These are phyloP conservation scores for Symphodus melops DNA, from an alignment of 2,113 vertebrate species.

Conservation along the genomic window DNA sequence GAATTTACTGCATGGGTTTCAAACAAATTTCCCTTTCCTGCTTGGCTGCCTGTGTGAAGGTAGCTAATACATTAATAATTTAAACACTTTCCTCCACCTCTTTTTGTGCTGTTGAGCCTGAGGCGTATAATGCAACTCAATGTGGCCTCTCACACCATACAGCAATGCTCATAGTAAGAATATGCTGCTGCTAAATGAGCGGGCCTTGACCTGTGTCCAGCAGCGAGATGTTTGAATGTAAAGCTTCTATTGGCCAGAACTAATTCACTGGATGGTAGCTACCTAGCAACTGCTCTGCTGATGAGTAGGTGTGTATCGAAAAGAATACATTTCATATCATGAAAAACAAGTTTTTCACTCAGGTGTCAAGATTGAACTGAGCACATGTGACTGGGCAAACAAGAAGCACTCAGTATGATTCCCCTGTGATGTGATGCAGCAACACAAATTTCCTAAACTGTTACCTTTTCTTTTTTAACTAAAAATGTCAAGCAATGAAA, in stretches of 20 bases:
- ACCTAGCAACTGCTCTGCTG: slow-evolving; percentile 57
- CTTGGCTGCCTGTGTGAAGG: slow-evolving; percentile 48
- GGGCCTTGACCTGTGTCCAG: slow-evolving; percentile 41
- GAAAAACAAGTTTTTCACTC: slow-evolving; percentile 37
- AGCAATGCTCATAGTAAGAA: slow-evolving; percentile 11
- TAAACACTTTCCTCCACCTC: slow-evolving; percentile 31
- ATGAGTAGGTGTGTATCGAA: slow-evolving; percentile 50
- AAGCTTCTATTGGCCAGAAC: slow-evolving; percentile 28
- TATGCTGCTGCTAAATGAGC: slow-evolving; percentile 18
- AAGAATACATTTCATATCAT: slow-evolving; percentile 25
- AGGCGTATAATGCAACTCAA: slow-evolving; percentile 41
- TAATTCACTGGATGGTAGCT: slow-evolving; percentile 43
- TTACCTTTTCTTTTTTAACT: too few species aligned
- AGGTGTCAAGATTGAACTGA: neutral
- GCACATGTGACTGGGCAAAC: neutral
- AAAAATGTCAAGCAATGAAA: too few species aligned
- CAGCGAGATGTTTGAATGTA: slow-evolving; percentile 14
- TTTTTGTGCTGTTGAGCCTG: slow-evolving; percentile 42
- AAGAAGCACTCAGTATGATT: neutral
- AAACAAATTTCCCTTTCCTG: slow-evolving; percentile 50
- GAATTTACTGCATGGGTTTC: slow-evolving; percentile 49
- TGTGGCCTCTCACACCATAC: slow-evolving; percentile 20
- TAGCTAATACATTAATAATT: slow-evolving; percentile 69
- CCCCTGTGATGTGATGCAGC: too few species aligned
- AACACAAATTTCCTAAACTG: too few species aligned